Conservation (phyloP, 1,140 invertebrate species). For the Drosophila guanche region DNA sequence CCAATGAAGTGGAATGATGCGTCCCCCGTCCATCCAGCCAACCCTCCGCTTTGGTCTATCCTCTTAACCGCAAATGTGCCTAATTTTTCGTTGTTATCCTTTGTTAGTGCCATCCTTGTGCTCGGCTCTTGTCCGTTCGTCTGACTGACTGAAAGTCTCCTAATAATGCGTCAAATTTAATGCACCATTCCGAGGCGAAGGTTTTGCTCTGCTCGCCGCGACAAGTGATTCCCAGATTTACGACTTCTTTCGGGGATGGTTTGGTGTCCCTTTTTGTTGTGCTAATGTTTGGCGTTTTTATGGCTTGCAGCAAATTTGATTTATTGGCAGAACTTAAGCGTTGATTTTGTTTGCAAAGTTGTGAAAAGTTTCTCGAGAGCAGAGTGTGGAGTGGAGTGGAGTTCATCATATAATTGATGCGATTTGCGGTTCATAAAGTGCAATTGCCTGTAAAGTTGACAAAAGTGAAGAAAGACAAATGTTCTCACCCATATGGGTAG, state of each 20-base stretch:
- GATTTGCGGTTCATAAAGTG: slow-evolving; percentile 78
- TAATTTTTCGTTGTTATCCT: slow-evolving; percentile 82
- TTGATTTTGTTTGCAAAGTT: slow-evolving; percentile 63
- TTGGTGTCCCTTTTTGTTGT: slow-evolving; percentile 67
- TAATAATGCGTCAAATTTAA: slow-evolving; percentile 83
- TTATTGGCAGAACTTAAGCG: slow-evolving; percentile 72
- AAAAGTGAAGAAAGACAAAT: slow-evolving; percentile 14
- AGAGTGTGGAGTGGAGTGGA: slow-evolving; percentile 1
- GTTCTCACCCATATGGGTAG: slow-evolving; percentile 35
- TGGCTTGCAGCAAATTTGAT: slow-evolving; percentile 78
- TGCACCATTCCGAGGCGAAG: slow-evolving; percentile 56
- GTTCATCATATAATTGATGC: slow-evolving; percentile 80
- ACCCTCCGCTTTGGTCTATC: slow-evolving; percentile 12
- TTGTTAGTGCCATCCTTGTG: slow-evolving; percentile 54
- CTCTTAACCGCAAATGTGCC: slow-evolving; percentile 74
- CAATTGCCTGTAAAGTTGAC: slow-evolving; percentile 71
- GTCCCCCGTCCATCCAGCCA: slow-evolving; percentile 6
- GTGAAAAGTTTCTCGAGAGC: slow-evolving; percentile 42
- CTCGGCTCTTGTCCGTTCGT: slow-evolving; percentile 17
- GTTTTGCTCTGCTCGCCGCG: slow-evolving; percentile 54
- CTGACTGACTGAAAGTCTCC: slow-evolving; percentile 28
- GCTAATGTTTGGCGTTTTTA: slow-evolving; percentile 78
- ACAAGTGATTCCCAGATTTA: slow-evolving; percentile 83
- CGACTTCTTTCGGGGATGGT: slow-evolving; percentile 51
- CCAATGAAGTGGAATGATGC: slow-evolving; percentile 83